These are phyloP conservation scores for Capreolus pygargus DNA, from an alignment of 2,113 vertebrate genomes.

Conservation along the genomic window DNA sequence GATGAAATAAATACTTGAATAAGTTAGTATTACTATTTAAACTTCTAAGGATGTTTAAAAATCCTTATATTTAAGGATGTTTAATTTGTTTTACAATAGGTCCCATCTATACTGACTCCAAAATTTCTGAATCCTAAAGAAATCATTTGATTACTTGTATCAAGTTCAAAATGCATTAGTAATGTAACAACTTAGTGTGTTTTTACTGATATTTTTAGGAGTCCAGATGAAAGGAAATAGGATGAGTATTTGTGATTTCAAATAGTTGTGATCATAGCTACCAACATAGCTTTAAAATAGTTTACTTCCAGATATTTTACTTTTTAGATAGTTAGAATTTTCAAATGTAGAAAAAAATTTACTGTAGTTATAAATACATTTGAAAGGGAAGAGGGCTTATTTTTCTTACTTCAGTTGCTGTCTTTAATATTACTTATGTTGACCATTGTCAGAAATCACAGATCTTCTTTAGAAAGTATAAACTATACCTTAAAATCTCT, in stretches of 20 bases:
- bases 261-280: slow-evolving; percentile 44
- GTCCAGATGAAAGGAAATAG: slow-evolving; percentile 28
- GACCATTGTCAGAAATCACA: neutral
- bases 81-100: slow-evolving; percentile 35
- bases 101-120: neutral
- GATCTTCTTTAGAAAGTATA: neutral
- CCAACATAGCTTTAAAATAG: slow-evolving; percentile 55
- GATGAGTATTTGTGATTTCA: slow-evolving; percentile 47
- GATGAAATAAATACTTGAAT: neutral
- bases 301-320: slow-evolving; percentile 48
- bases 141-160: slow-evolving; percentile 3
- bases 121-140: slow-evolving; percentile 32
- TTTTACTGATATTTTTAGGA: slow-evolving; percentile 1
- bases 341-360: slow-evolving; percentile 1
- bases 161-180: slow-evolving; percentile 32
- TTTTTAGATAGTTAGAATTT: slow-evolving; percentile 29
- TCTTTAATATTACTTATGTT: neutral
- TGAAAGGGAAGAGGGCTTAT: neutral
- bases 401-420: neutral
- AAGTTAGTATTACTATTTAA: slow-evolving; percentile 43
- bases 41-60: neutral
- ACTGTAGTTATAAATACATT: neutral
- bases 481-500: neutral
- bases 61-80: neutral
- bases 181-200: neutral